phyloP scores from a whole-genome alignment of 2,797 vertebrate genomes.

The Pangasius djambal region DNA sequence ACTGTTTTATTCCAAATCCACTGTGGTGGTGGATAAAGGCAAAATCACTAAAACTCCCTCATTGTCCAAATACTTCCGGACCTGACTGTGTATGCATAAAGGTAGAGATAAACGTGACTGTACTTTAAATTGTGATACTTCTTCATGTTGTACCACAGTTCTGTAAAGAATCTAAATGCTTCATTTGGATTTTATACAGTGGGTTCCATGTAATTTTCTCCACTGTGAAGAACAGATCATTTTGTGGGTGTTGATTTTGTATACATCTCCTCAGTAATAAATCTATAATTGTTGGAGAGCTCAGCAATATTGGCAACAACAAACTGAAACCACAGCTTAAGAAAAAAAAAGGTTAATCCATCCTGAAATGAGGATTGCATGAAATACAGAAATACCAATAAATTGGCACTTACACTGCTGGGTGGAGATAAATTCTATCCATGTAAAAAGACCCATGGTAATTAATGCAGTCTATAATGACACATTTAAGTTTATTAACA shows the following conservation, averaged over 20 bases:
- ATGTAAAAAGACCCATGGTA: background rate
- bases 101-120: background rate
- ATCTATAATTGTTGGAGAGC: background rate
- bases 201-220: background rate
- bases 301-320: background rate
- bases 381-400: background rate
- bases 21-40: no score
- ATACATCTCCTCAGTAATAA: background rate
- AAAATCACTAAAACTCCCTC: no score
- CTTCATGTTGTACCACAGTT: background rate
- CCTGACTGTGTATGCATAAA: background rate
- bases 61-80: no score
- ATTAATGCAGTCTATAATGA: background rate
- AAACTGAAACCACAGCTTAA: background rate
- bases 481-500: background rate
- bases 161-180: background rate
- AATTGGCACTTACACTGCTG: background rate
- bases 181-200: constrained; percentile 9
- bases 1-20: no score
- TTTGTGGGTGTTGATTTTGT: constrained; percentile 13
- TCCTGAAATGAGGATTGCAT: background rate
- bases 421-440: background rate
- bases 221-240: background rate
- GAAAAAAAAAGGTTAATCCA: background rate
- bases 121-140: background rate